Base-by-base conservation (phyloP, 2,888 invertebrate species). In the Ormyrus rosae region DNA sequence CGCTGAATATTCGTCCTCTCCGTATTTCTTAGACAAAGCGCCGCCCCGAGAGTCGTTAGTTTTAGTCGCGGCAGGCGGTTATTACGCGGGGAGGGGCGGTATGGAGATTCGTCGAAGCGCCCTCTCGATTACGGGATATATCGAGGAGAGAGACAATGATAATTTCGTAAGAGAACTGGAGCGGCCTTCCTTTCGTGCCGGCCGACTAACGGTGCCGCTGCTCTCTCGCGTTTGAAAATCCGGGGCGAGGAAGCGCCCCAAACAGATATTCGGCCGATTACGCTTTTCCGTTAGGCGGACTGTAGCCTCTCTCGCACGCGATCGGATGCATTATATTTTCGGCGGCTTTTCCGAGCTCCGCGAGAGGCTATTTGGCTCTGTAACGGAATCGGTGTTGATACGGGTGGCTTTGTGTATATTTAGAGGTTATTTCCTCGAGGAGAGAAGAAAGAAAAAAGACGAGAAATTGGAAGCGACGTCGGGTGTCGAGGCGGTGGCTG, bases 161-260 rank as follows among this genome's bases (percentile, higher is more conserved):
- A 68, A 75, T 75, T 68, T 75, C 53, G 60, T 51, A 51, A 58
- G 75, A 67, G 74, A 74, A 74, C n/a, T 67, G 74, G 74, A 74
- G 65, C 67, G 19, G 65, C 67, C 51, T 67, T 75, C 74, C 74
- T 75, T 75, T 75, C 75, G 67, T 68, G 73, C 34, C 34, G 19
- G 50, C 10, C 51, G 8, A 34, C 34, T 74, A 74, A 74, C 65
- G 74, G 74, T 67, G 65, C 64, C 10, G 53, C 34, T 4, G 13
- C 10, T 2, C 19, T 19, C 19, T 48, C 10, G 72, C 72, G 46
- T 63, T 61, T 53, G 72, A 72, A 72, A 63, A 72, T 72, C 72
- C 1, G 63, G 53, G 72, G 51, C 72, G 65, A 65, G 74, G 74
- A 74, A 74, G 74, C 74, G 50, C 46, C 46, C 45, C 48, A 61